Evolutionary conservation across 2,113 vertebrate genomes (phyloP), one percentile per base, ranked within the genome.

Genomic region (Sinocyclocheilus grahami): DNA sequence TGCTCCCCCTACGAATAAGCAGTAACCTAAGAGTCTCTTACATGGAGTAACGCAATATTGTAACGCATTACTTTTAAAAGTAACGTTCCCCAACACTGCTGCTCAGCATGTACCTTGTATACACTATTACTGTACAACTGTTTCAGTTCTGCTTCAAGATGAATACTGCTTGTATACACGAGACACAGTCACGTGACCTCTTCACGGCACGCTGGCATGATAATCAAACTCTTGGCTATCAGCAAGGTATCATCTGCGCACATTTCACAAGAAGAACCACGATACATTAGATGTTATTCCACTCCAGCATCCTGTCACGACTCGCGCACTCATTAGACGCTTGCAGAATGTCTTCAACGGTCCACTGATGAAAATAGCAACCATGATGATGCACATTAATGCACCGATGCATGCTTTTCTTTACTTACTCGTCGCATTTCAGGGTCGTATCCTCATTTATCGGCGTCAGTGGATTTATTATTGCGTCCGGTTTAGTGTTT

Each of bases 391-490:
- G 67, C n/a, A 18, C 18, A 37, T 53, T 51, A 16, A 62, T 24
- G n/a, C 60, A 2, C 4, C 6, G 20, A 63, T 30, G 24, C 11
- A 5, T 16, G 42, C 37, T 51, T 46, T 46, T 67, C 4, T 83
- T 74, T 69, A 97, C 97, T 98, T 95, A 99, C 97, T 97, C 95
- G 89, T 99, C 97, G 80, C 93, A 92, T 87, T 95, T 95, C 91
- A 97, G 92, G 53, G 96, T 95, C 91, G 93, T 94, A 78, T 96
- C 92, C 92, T 98, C 97, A 0, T 93, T 93, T 82, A 98, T 96
- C 90, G 92, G 95, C 72, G 90, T 92, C 88, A 93, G 92, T 0
- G 92, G 92, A 16, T 93, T 92, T 53, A 91, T 92, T 53, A 91
- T 91, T 89, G 88, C 92, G 16, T 94, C 96, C 10, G 90, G 83